Percentiles rank a stretch among this genome's conserved stretches.
Evolutionary conservation across 30 jellyfish, hydroid and myxozoan species (phyloP).

Genomic region (Pelagia noctiluca): DNA sequence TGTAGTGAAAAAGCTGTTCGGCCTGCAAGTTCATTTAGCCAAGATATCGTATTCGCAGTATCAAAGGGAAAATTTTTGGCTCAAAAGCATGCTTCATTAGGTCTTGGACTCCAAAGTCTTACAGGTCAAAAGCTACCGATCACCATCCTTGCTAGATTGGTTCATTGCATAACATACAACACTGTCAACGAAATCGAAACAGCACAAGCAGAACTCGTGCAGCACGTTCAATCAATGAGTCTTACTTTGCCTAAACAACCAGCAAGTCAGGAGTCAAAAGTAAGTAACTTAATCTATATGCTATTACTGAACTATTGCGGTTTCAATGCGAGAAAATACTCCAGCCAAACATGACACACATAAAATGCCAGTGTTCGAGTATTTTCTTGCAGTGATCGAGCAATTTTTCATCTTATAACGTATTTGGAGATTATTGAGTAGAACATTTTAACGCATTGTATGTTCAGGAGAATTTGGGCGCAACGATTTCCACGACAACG

Average conservation of each 20-base stretch:
- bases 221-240: not conserved
- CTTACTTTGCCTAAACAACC: slow-evolving; percentile 34
- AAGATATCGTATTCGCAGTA: not conserved
- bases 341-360: not conserved
- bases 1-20: not conserved
- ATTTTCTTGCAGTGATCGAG: too few relatives aligned
- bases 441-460: too few relatives aligned
- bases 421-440: too few relatives aligned
- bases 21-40: not conserved
- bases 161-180: slow-evolving; percentile 26
- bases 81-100: not conserved
- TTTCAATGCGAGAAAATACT: slow-evolving; percentile 7
- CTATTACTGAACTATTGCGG: not conserved
- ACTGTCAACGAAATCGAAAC: slow-evolving; percentile 51
- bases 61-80: not conserved
- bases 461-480: too few relatives aligned
- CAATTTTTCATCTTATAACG: too few relatives aligned
- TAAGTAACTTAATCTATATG: not conserved
- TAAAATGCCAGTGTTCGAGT: not conserved
- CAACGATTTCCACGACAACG: too few relatives aligned
- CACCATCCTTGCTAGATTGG: slow-evolving; percentile 42
- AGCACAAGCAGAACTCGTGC: slow-evolving; percentile 57
- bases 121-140: slow-evolving; percentile 61
- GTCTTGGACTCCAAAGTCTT: slow-evolving; percentile 51
- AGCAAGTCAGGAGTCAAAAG: slow-evolving; percentile 4